Evolutionary conservation across 1,140 invertebrate genomes (phyloP).

Genomic region (Phocides pigmalion): DNA sequence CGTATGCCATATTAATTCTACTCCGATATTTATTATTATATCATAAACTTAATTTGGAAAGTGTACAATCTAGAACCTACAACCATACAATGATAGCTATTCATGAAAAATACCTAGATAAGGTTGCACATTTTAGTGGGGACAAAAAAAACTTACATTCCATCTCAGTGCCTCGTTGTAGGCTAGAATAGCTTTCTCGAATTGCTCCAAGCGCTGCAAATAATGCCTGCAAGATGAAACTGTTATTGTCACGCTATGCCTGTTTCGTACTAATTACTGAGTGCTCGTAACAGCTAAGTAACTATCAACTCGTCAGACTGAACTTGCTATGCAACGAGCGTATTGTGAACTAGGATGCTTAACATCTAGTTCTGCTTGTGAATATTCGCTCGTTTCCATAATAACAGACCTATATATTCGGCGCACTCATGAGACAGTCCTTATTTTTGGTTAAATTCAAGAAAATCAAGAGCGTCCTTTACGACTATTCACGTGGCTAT

Average conservation of each 20-base stretch:
- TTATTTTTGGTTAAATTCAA: no score
- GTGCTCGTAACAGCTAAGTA: neutral
- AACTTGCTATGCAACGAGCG: neutral
- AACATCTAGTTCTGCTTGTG: neutral
- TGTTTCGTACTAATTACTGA: slow-evolving; percentile 15
- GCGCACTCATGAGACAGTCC: no score
- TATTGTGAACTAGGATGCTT: neutral
- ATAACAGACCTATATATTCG: no score
- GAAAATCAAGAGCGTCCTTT: no score
- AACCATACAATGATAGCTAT: no score
- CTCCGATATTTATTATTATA: no score
- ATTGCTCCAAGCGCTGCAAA: slow-evolving; percentile 71
- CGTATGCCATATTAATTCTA: no score
- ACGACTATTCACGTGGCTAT: no score
- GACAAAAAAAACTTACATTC: slow-evolving; percentile 55
- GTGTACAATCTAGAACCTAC: no score
- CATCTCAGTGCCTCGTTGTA: slow-evolving; percentile 74
- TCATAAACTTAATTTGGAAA: no score
- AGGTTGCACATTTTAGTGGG: no score
- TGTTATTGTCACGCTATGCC: slow-evolving; percentile 6
- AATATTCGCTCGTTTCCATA: neutral
- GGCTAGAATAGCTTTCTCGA: slow-evolving; percentile 74
- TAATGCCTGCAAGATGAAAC: slow-evolving; percentile 65
- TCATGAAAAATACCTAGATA: no score
- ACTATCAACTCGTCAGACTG: neutral